Conservation (phyloP, 2,797 vertebrate genomes). For the Apodemus agrarius region DNA sequence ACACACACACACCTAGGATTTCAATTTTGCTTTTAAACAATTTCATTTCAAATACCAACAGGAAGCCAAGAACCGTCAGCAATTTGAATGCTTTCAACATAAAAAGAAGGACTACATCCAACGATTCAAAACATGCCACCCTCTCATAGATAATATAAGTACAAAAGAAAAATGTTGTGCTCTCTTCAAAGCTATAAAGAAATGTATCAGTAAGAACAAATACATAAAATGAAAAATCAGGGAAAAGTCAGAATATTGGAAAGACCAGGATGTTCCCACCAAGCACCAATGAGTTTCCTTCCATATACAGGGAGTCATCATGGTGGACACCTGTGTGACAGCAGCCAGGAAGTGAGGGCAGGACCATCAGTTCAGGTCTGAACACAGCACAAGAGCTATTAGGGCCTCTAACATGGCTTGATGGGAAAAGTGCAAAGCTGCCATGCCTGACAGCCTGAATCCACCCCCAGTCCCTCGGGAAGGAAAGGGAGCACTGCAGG, state of each 20-base stretch:
- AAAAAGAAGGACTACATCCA: slow-evolving; percentile 41
- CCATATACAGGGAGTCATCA: not conserved
- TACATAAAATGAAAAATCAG: not conserved
- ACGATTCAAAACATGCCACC: slow-evolving; percentile 24
- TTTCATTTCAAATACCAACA: slow-evolving; percentile 56
- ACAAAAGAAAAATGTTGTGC: not conserved
- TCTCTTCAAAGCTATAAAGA: not conserved
- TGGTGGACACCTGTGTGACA: not conserved
- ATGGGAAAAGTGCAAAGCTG: not conserved
- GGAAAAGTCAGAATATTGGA: not conserved
- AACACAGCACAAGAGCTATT: not conserved
- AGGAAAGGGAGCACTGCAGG: not conserved
- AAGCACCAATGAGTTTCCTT: not conserved
- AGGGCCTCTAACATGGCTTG: no score
- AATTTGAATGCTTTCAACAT: slow-evolving; percentile 28
- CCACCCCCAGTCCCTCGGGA: not conserved
- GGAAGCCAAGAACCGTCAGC: not conserved
- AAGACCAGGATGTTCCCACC: not conserved
- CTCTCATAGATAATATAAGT: not conserved
- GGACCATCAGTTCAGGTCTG: not conserved
- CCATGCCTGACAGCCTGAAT: not conserved
- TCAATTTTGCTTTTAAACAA: slow-evolving; percentile 29
- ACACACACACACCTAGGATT: not conserved
- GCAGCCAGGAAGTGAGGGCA: not conserved
- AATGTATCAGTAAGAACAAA: not conserved